Evolutionary conservation across 2,888 invertebrate species (phyloP).

Genomic region (Dryocosmus kuriphilus): DNA sequence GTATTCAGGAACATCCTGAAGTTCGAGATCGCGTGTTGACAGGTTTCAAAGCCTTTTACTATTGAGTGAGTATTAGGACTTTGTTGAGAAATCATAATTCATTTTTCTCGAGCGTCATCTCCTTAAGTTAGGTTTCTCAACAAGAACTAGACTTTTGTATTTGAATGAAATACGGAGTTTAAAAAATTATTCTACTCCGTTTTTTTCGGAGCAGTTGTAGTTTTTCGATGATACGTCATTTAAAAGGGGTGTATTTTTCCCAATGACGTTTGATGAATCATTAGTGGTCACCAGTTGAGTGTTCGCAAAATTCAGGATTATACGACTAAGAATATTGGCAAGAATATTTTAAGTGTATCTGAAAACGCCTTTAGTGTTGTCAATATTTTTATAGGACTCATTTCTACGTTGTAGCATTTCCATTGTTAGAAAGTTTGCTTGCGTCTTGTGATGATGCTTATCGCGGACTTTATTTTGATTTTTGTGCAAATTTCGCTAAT

Average conservation of each 20-base stretch:
- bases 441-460: not conserved
- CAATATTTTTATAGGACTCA: conserved; percentile 13
- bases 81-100: not conserved
- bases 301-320: not conserved
- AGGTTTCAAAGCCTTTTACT: conserved; percentile 40
- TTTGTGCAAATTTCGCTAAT: not conserved
- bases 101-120: not conserved
- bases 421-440: conserved; percentile 17
- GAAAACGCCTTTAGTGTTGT: not conserved
- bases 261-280: conserved; percentile 46
- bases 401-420: conserved; percentile 36
- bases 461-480: not conserved
- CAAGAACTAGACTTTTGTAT: not conserved
- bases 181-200: not conserved
- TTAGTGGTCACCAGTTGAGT: not conserved
- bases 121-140: not conserved
- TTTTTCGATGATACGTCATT: conserved; percentile 47
- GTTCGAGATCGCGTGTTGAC: conserved; percentile 48
- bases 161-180: not conserved
- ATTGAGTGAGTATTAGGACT: conserved; percentile 5
- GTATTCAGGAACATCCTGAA: conserved; percentile 9
- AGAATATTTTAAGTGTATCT: conserved; percentile 8
- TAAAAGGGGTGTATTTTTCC: conserved; percentile 52
- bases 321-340: not conserved
- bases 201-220: conserved; percentile 5